A percentile compares a stretch with the other conserved stretches of the same genome.
phyloP scores from a whole-genome alignment of 1,140 invertebrate genomes.

The Pomacea maculata region DNA sequence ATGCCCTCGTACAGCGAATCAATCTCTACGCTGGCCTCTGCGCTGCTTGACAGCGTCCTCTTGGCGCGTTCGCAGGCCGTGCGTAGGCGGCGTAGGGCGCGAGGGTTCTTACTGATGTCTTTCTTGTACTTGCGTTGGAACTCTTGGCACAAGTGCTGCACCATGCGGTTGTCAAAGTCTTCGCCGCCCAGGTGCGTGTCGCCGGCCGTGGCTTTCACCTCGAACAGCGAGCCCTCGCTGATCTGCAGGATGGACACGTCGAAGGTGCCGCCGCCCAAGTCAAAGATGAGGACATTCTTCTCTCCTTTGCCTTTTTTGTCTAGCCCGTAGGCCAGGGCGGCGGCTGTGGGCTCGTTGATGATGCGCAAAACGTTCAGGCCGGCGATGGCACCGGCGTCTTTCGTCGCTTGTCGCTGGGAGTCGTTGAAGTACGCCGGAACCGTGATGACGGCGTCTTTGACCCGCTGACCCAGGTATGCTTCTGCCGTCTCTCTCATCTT shows the following conservation, averaged over 20 bases:
- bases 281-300: slow-evolving; percentile 68
- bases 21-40: slow-evolving; percentile 50
- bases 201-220: slow-evolving; percentile 94
- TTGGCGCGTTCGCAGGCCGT: slow-evolving; percentile 95
- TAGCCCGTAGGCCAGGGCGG: slow-evolving; percentile 67
- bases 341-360: slow-evolving; percentile 67
- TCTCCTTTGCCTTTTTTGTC: slow-evolving; percentile 64
- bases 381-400: slow-evolving; percentile 62
- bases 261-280: slow-evolving; percentile 58
- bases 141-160: slow-evolving; percentile 93
- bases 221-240: slow-evolving; percentile 73
- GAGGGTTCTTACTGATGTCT: slow-evolving; percentile 86
- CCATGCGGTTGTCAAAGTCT: slow-evolving; percentile 97
- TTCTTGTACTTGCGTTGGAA: slow-evolving; percentile 97
- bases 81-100: slow-evolving; percentile 86
- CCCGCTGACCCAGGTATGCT: slow-evolving; percentile 76
- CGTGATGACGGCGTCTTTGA: slow-evolving; percentile 44
- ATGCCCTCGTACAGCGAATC: slow-evolving; percentile 36
- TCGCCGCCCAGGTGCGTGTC: slow-evolving; percentile 90
- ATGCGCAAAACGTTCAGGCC: slow-evolving; percentile 72
- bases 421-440: slow-evolving; percentile 68
- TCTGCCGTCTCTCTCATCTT: slow-evolving; percentile 93
- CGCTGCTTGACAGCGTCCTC: slow-evolving; percentile 71
- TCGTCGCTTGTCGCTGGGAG: slow-evolving; percentile 64
- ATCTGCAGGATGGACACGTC: slow-evolving; percentile 57